Conservation (phyloP, 1,140 invertebrate species). For the Araneus ventricosus region DNA sequence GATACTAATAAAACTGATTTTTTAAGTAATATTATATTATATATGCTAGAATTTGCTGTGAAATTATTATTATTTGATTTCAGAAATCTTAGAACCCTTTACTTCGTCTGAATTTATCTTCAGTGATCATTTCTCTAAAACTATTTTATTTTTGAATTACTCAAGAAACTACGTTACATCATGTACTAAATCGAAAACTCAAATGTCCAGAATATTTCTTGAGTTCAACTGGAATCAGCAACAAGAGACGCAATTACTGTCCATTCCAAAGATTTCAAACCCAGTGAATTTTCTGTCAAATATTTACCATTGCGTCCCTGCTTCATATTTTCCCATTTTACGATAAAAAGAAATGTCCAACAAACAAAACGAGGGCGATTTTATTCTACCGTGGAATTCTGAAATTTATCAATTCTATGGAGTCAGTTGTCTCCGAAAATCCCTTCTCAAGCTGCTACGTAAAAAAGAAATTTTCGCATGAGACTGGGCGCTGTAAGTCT, state of each 20-base stretch:
- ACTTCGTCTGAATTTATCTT: too few relatives aligned
- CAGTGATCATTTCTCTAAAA: too few relatives aligned
- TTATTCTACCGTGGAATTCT: background rate
- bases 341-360: background rate
- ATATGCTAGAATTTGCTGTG: too few relatives aligned
- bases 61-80: too few relatives aligned
- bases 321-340: background rate
- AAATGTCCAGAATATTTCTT: background rate
- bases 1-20: too few relatives aligned
- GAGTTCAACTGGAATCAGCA: background rate
- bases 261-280: background rate
- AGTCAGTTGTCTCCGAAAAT: slow-evolving; percentile 28
- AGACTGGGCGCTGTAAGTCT: background rate
- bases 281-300: background rate
- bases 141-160: too few relatives aligned
- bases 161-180: background rate
- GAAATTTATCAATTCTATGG: slow-evolving; percentile 16
- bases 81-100: too few relatives aligned
- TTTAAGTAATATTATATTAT: too few relatives aligned
- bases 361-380: slow-evolving; percentile 7
- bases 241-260: background rate
- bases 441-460: slow-evolving; percentile 1
- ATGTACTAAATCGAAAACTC: background rate
- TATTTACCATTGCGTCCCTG: background rate
- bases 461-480: slow-evolving; percentile 1